A percentile compares a stretch with the other conserved stretches of the same genome.
Conservation (phyloP, 1,140 invertebrate species). For the Leptinotarsa defecta region DNA sequence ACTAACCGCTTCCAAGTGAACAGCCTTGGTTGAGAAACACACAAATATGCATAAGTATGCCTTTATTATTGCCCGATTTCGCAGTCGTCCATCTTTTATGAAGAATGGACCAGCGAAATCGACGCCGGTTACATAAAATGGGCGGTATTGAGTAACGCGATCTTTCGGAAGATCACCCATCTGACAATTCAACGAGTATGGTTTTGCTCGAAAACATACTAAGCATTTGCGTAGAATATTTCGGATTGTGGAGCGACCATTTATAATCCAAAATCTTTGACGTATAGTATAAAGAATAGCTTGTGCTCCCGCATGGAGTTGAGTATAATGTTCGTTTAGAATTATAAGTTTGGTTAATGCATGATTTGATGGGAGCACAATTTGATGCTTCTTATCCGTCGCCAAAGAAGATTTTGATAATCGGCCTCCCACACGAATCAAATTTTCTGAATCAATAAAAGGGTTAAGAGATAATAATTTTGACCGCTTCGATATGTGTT, state of each 20-base stretch:
- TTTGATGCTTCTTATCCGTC: conserved; percentile 20
- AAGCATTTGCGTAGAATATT: conserved; percentile 18
- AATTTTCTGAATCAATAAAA: not conserved
- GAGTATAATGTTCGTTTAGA: conserved; percentile 11
- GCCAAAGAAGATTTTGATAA: conserved; percentile 4
- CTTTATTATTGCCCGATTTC: conserved; percentile 49
- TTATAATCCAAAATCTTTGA: conserved; percentile 38
- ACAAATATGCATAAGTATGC: conserved; percentile 56
- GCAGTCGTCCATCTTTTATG: conserved; percentile 45
- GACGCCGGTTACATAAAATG: conserved; percentile 52
- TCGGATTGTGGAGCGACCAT: conserved; percentile 1
- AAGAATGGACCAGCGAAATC: conserved; percentile 56
- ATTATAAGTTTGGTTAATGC: not conserved
- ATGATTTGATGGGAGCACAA: conserved; percentile 4
- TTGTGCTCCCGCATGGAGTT: conserved; percentile 19
- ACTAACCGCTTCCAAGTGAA: conserved; percentile 55
- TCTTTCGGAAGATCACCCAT: conserved; percentile 21
- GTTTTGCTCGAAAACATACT: conserved; percentile 37
- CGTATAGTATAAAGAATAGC: not conserved
- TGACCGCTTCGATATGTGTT: not conserved
- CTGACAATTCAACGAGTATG: not conserved
- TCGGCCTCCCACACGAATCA: conserved; percentile 15
- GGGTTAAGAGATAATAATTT: not conserved
- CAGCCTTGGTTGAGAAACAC: conserved; percentile 54
- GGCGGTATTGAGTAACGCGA: conserved; percentile 32